Evolutionary conservation across 1,140 invertebrate genomes (phyloP), one percentile per base, ranked within the genome.

Genomic region (Chrysopa pallens): DNA sequence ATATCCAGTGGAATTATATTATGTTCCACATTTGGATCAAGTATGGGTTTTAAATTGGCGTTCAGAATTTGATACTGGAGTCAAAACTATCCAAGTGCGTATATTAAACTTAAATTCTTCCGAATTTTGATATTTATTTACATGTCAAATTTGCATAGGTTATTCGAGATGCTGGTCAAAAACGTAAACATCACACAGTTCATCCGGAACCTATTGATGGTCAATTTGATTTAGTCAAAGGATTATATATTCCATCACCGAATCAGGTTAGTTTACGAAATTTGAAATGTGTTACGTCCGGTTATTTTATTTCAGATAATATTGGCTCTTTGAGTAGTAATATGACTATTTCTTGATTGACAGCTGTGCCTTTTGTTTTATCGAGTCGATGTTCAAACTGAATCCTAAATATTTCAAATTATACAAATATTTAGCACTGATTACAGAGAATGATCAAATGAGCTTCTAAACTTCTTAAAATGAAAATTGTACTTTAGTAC

Each of bases 201-300:
- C 81, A 85, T 55, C 80, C 80, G 0, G 80, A 84, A 54, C 80
- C 82, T 3, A 78, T 85, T 28, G 79, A 83, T 52, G 78, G 80
- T 6, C 78, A 82, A 53, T 84, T 85, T 58, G 81, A 84, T 62
- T 63, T 82, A 40, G 80, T 85, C 12, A 64, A 73, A 46, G 72
- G 76, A 44, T 59, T 85, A 23, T 84, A 81, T 56, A 70, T 84
- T 38, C 80, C 82, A 2, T 69, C 74, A 11, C 44, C 56, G 12
- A 45, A 51, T 45, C 51, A 59, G 47, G 55, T 54, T 27, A 11
- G 17, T 23, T 23, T 5, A 23, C n/a, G n/a, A n/a, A n/a, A n/a
- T n/a, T n/a, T n/a, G n/a, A n/a, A n/a, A n/a, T n/a, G n/a, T n/a
- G n/a, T n/a, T n/a, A n/a, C n/a, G n/a, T n/a, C n/a, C n/a, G n/a